Evolutionary conservation across 1,140 invertebrate species (phyloP), one percentile per base, ranked within the genome.

Genomic region (Oedothorax gibbosus): DNA sequence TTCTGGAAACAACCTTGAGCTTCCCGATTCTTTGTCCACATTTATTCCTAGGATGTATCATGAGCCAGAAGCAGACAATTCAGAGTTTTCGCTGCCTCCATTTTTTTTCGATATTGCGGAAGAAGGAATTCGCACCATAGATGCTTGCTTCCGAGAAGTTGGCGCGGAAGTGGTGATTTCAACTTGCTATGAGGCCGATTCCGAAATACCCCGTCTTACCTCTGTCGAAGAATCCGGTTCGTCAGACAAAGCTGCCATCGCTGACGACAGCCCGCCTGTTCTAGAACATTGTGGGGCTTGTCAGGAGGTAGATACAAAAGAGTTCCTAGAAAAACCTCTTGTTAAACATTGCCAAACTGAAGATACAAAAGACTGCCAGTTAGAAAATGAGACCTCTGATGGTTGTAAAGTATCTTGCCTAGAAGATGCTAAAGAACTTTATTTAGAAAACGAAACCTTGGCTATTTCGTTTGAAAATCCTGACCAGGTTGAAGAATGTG

Each of bases 81-180:
- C 57, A 35, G 53, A 69, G 3, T 20, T 20, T 60, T 51, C 12
- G 53, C 10, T 57, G 0, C 12, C 79, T 20, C 14, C 80, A 20
- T 7, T 69, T 10, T 84, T 76, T 66, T 75, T 75, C 50, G 81
- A 75, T 57, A 66, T 84, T 0, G 72, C 81, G 11, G 81, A 82
- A 64, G 56, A 82, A 82, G 60, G 80, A 50, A 82, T 82, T 11
- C 15, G 50, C 12, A 84, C 71, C 10, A 76, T 84, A 49, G 81
- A 84, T 66, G 71, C 81, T 11, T 84, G 81, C 60, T 65, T 84
- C 76, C 51, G 21, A 57, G 81, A 84, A 50, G 71, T 84, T 7
- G 81, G 81, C 15, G 81, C 71, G 3, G 81, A 84, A 84, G 62
- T 75, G 18, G 53, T 84, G 10, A 64, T 84, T 49, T 84, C 81